A percentile compares a stretch with the other conserved stretches of the same genome.
These are phyloP conservation scores for Anarsia innoxiella DNA, from an alignment of 2,888 invertebrate species.

Conservation along the genomic window DNA sequence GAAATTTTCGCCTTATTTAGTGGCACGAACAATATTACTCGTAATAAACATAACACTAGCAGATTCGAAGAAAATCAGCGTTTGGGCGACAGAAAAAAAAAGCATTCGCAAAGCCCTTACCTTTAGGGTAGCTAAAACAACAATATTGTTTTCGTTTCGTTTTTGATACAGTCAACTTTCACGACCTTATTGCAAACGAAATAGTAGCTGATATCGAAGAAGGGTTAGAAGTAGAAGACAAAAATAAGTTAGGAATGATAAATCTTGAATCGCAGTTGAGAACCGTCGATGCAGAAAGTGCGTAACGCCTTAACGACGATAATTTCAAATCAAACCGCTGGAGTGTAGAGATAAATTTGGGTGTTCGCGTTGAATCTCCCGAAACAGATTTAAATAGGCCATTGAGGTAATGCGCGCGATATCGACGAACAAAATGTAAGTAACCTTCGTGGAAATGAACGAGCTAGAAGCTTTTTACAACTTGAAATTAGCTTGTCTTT, in stretches of 20 bases:
- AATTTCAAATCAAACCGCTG: constrained; percentile 51
- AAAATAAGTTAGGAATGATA: constrained; percentile 35
- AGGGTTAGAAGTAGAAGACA: constrained; percentile 6
- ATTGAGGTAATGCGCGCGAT: constrained; percentile 21
- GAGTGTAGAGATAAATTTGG: constrained; percentile 51
- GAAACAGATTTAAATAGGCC: constrained; percentile 56
- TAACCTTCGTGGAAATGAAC: no score
- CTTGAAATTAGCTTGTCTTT: no score
- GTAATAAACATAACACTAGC: constrained; percentile 36
- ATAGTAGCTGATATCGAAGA: neutral
- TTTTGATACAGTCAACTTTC: constrained; percentile 10
- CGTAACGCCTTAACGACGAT: constrained; percentile 57
- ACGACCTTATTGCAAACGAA: constrained; percentile 9
- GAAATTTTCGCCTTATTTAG: constrained; percentile 11
- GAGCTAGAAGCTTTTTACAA: no score
- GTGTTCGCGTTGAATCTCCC: constrained; percentile 32
- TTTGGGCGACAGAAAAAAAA: constrained; percentile 26
- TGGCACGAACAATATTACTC: constrained; percentile 27
- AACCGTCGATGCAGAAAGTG: constrained; percentile 49
- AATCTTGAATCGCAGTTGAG: constrained; percentile 52
- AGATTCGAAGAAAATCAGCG: constrained; percentile 39
- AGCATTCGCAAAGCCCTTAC: constrained; percentile 43
- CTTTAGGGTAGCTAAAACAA: constrained; percentile 33
- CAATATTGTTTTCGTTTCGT: constrained; percentile 13
- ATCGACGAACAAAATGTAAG: no score